Evolutionary conservation across 2,797 vertebrate species (phyloP).

Genomic region (Chelmon rostratus): DNA sequence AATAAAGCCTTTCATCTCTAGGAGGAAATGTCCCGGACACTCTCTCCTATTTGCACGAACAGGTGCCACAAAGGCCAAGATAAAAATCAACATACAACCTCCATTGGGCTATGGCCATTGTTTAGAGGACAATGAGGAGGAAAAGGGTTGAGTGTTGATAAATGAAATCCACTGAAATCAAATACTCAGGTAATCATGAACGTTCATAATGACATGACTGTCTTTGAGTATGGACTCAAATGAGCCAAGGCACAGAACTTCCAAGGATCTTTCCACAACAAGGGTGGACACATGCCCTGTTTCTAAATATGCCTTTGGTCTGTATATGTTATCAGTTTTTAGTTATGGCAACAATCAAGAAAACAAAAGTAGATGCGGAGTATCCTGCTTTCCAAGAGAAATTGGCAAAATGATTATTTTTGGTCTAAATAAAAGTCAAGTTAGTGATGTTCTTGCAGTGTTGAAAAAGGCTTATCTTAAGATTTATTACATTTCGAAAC

Average conservation of each 20-base stretch:
- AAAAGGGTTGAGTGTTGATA: slow-evolving; percentile 45
- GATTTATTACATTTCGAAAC: no score
- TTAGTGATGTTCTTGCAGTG: no score
- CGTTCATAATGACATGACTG: slow-evolving; percentile 20
- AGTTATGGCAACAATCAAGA: no score
- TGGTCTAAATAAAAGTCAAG: no score
- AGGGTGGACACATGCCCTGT: not conserved
- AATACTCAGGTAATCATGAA: slow-evolving; percentile 55
- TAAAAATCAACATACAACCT: slow-evolving; percentile 63
- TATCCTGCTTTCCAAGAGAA: no score
- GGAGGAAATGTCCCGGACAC: slow-evolving; percentile 51
- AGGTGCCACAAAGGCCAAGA: slow-evolving; percentile 61
- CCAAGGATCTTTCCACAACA: not conserved
- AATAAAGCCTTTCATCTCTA: slow-evolving; percentile 57
- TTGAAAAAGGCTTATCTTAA: no score
- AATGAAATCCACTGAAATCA: slow-evolving; percentile 47
- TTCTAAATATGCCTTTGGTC: not conserved
- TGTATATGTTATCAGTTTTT: not conserved
- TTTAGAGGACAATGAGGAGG: slow-evolving; percentile 69
- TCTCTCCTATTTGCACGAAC: slow-evolving; percentile 52
- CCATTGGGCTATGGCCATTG: slow-evolving; percentile 52
- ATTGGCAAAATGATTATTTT: no score
- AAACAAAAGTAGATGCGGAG: no score
- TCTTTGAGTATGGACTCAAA: slow-evolving; percentile 18
- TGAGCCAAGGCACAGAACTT: not conserved